These are phyloP conservation scores for Microtus richardsoni DNA, from an alignment of 2,113 vertebrate genomes.

Conservation along the genomic window DNA sequence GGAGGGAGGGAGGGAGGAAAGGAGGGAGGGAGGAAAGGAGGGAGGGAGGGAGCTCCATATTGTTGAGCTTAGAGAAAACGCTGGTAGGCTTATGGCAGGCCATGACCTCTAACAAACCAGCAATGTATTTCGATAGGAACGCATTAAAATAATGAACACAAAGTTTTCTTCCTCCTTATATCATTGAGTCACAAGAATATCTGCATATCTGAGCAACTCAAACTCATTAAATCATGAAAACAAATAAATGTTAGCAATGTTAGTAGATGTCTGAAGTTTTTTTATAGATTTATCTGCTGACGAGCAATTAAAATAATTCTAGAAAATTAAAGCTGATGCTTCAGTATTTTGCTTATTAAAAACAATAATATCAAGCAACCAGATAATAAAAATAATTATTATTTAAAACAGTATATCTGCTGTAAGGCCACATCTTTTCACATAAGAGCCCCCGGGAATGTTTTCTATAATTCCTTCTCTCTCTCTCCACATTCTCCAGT, in stretches of 20 bases:
- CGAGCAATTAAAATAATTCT: neutral
- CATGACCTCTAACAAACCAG: neutral
- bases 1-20: neutral
- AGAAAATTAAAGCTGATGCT: neutral
- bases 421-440: neutral
- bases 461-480: neutral
- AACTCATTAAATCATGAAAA: neutral
- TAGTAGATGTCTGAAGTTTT: neutral
- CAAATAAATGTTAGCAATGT: neutral
- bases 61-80: neutral
- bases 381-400: neutral
- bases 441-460: fast-evolving
- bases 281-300: neutral
- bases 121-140: neutral
- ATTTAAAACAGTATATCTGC: neutral
- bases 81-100: neutral
- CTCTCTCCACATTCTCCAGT: neutral
- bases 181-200: neutral
- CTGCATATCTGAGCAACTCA: neutral
- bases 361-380: neutral
- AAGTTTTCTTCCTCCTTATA: neutral
- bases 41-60: neutral
- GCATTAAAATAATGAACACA: neutral
- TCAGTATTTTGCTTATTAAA: neutral
- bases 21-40: neutral